These are phyloP conservation scores for Balaenoptera acutorostrata DNA, from an alignment of 2,113 vertebrate species.

Conservation along the genomic window DNA sequence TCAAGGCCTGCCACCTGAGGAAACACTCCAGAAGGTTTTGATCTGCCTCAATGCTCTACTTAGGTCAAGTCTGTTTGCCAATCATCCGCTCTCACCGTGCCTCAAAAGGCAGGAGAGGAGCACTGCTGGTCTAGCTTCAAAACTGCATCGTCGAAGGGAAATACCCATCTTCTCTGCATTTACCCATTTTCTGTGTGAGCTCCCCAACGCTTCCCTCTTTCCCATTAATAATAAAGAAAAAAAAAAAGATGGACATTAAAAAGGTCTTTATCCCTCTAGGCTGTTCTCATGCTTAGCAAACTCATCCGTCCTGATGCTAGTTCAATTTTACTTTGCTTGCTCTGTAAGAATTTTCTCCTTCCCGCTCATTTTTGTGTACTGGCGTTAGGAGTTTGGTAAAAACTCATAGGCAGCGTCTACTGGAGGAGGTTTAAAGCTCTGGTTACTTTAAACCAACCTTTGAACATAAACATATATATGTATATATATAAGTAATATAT, in stretches of 20 bases:
- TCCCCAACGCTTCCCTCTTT: conserved; percentile 29
- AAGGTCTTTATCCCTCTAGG: conserved; percentile 54
- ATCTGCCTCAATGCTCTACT: conserved; percentile 57
- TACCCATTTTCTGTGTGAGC: conserved; percentile 33
- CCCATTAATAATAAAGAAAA: background rate
- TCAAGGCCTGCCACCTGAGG: background rate
- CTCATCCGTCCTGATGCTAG: conserved; percentile 24
- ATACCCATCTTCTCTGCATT: background rate
- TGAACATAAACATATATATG: background rate
- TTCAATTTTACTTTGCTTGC: conserved; percentile 41
- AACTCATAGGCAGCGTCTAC: conserved; percentile 17
- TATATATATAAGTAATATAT: background rate
- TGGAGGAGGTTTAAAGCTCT: background rate
- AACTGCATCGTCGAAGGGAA: conserved; percentile 17
- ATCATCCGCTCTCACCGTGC: conserved; percentile 11
- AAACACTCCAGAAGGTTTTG: conserved; percentile 50
- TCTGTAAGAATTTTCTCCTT: conserved; percentile 4
- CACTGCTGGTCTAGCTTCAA: background rate
- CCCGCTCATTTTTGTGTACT: conserved; percentile 39
- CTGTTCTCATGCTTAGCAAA: conserved; percentile 49
- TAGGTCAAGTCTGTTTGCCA: conserved; percentile 57
- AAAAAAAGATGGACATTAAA: conserved; percentile 37
- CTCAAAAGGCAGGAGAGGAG: conserved; percentile 38
- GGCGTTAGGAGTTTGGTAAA: conserved; percentile 57
- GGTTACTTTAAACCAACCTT: background rate